A percentile compares a stretch with the other conserved stretches of the same genome.
Conservation (phyloP, 2,113 vertebrate species). For the Melanerpes aurifrons region DNA sequence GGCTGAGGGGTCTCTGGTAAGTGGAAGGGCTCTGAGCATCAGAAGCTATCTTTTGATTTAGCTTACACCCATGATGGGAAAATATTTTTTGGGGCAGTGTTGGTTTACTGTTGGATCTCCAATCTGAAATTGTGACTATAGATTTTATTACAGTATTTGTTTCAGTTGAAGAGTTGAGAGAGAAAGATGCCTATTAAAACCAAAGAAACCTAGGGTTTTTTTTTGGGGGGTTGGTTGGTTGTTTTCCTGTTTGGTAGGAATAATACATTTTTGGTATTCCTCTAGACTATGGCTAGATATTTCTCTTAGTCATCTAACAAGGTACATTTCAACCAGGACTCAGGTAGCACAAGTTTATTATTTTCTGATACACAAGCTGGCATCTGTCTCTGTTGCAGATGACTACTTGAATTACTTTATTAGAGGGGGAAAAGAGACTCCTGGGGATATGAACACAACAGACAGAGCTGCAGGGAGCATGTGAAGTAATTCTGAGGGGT, state of each 20-base stretch:
- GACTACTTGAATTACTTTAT: conserved; percentile 5
- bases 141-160: neutral
- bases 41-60: neutral
- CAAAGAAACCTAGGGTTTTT: neutral
- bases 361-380: neutral
- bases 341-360: neutral
- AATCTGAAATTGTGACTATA: neutral
- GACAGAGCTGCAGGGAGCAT: neutral
- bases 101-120: neutral
- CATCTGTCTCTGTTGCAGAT: neutral
- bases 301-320: neutral
- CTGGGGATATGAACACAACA: neutral
- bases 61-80: neutral
- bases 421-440: neutral
- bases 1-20: neutral
- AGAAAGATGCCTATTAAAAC: neutral
- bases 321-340: neutral
- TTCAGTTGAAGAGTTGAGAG: neutral
- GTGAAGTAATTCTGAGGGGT: neutral
- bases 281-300: neutral
- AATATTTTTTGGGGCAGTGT: neutral
- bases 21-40: neutral
- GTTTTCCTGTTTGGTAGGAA: neutral
- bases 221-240: too few relatives aligned
- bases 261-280: neutral